A percentile compares a stretch with the other conserved stretches of the same genome.
Evolutionary conservation across 1,140 invertebrate genomes (phyloP).

Genomic region (Drosophila jambulina): DNA sequence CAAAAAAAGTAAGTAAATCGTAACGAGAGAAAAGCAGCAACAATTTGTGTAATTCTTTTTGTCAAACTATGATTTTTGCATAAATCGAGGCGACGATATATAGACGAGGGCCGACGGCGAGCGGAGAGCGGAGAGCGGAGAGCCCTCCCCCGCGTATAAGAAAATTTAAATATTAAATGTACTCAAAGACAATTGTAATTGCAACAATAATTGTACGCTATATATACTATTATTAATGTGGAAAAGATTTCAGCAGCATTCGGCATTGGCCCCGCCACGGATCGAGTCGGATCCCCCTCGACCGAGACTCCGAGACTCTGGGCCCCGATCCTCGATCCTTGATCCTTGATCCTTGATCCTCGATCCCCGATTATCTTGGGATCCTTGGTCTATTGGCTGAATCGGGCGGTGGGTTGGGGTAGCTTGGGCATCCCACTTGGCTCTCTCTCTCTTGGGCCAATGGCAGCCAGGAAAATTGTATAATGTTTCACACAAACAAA

Average conservation of each 20-base stretch:
- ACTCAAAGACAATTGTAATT: constrained; percentile 85
- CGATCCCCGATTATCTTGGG: constrained; percentile 8
- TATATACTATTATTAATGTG: constrained; percentile 81
- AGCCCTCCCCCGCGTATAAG: constrained; percentile 29
- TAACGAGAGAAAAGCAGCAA: constrained; percentile 38
- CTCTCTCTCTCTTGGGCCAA: not conserved
- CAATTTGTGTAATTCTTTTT: constrained; percentile 74
- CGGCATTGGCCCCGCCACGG: constrained; percentile 23
- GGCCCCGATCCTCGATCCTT: not conserved
- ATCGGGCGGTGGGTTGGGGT: not conserved
- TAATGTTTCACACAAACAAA: constrained; percentile 67
- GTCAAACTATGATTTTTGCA: constrained; percentile 80
- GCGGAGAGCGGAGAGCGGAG: constrained; percentile 12
- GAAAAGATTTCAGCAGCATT: constrained; percentile 62
- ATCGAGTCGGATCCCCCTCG: not conserved
- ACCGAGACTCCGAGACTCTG: not conserved
- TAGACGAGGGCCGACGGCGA: not conserved
- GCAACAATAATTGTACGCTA: constrained; percentile 85
- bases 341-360: not conserved
- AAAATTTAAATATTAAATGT: constrained; percentile 84
- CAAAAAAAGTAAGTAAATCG: constrained; percentile 33
- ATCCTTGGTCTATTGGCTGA: not conserved
- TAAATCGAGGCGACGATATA: constrained; percentile 26
- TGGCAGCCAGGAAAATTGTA: constrained; percentile 55
- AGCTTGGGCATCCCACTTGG: not conserved